Evolutionary conservation across 2,888 invertebrate genomes (phyloP), one percentile per base, ranked within the genome.

Genomic region (Drosophila mulleri): DNA sequence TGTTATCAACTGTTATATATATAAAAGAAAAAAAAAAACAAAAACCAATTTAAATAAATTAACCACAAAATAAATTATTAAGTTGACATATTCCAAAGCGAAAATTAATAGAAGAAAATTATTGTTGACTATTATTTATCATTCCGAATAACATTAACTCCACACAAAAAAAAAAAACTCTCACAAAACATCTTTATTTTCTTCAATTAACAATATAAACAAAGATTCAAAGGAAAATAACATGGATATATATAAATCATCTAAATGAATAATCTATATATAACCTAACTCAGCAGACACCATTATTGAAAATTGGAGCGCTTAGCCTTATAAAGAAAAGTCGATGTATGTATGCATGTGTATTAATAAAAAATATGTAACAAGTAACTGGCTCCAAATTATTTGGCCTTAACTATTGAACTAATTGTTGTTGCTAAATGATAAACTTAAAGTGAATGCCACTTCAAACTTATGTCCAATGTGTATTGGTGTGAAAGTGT

Each of bases 1-100:
- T 79, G 61, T 76, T 78, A 76, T 78, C 62, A 52, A 59, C 52
- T 74, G 79, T 76, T 78, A 67, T 61, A 53, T 77, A 26, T 6
- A 26, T 26, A 23, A 23, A 23, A 23, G 2, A 23, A 23, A 23
- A 29, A 29, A 54, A 39, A 60, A 54, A 58, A 26, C 14, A 45
- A 58, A n/a, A 32, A 29, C 29, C n/a, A 66, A 56, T 47, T 53
- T 29, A 72, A 67, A 78, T 63, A 75, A 78, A 78, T 60, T 54
- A 41, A 62, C 61, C 47, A 42, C 56, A 29, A 58, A 57, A 26
- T 16, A 11, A 67, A 63, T 67, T 56, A 56, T 60, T 62, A 72
- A 60, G 59, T 62, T 78, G 12, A 47, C 32, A 61, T 60, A 47
- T 50, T 68, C 63, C 63, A 78, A 75, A 73, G 60, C 45, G 50